Evolutionary conservation across 1,140 invertebrate genomes (phyloP).

Genomic region (Nasonia giraulti): DNA sequence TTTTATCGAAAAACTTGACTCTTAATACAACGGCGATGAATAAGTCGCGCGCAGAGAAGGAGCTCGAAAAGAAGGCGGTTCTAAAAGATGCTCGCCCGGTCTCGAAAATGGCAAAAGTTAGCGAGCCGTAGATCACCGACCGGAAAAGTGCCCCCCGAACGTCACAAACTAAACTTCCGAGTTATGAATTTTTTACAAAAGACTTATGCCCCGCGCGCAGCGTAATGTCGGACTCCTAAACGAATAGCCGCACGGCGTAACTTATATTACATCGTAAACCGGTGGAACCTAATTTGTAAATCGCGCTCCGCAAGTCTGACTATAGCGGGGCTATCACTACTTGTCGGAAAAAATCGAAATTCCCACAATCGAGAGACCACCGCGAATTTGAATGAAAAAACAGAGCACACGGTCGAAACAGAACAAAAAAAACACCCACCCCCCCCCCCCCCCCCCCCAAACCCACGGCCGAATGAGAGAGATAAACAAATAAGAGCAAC

Average conservation of each 20-base stretch:
- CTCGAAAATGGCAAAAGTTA: not conserved
- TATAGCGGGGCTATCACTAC: not conserved
- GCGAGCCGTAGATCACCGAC: not conserved
- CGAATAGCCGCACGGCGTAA: not conserved
- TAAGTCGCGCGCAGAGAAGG: not conserved
- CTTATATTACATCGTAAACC: not conserved
- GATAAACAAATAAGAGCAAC: no score
- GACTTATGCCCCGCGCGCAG: not conserved
- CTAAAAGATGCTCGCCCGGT: not conserved
- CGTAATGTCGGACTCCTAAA: not conserved
- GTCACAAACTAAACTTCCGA: slow-evolving; percentile 1
- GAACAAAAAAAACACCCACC: no score
- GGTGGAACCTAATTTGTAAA: not conserved
- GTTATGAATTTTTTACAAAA: slow-evolving; percentile 5
- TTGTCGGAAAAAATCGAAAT: not conserved
- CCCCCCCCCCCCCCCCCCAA: no score
- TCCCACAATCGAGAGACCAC: no score
- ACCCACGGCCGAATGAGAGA: no score
- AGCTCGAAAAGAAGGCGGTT: not conserved
- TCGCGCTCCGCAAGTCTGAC: not conserved
- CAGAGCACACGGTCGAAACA: not conserved
- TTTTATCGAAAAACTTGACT: not conserved
- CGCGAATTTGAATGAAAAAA: not conserved
- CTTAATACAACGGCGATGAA: not conserved
- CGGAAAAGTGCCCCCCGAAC: not conserved